Percentiles rank a stretch among this genome's conserved stretches.
These are phyloP conservation scores for Ctenomys sociabilis DNA, from an alignment of 2,113 vertebrate species.

Conservation along the genomic window DNA sequence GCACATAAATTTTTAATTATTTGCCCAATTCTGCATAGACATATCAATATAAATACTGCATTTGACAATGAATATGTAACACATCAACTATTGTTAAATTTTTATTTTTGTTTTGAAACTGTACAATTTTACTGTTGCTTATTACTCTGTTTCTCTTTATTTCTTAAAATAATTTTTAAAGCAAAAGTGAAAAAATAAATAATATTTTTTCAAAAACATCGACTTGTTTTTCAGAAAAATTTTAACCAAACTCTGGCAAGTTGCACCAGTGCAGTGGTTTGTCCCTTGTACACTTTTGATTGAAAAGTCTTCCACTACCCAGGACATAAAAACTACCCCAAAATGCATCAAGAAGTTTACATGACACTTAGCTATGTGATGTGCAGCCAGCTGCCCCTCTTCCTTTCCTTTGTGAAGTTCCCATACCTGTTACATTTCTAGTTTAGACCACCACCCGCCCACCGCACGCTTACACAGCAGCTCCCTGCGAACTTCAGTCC, in stretches of 20 bases:
- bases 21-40: too few species aligned
- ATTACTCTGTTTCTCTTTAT: too few species aligned
- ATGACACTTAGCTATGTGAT: not conserved
- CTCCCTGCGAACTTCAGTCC: not conserved
- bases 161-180: too few species aligned
- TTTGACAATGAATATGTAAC: too few species aligned
- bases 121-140: too few species aligned
- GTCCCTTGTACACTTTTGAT: not conserved
- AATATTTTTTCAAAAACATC: too few species aligned
- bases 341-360: not conserved
- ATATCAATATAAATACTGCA: too few species aligned
- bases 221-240: not conserved
- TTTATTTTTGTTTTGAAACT: too few species aligned
- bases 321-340: not conserved
- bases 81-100: too few species aligned
- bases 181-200: too few species aligned
- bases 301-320: not conserved
- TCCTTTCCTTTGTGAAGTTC: not conserved
- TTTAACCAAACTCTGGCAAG: not conserved
- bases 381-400: rapidly evolving
- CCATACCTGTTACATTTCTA: not conserved
- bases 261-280: not conserved
- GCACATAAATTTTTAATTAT: too few species aligned
- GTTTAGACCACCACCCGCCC: not conserved
- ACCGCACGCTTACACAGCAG: too few species aligned